Evolutionary conservation across 2,113 vertebrate species (phyloP).

Genomic region (Calidris pugnax): DNA sequence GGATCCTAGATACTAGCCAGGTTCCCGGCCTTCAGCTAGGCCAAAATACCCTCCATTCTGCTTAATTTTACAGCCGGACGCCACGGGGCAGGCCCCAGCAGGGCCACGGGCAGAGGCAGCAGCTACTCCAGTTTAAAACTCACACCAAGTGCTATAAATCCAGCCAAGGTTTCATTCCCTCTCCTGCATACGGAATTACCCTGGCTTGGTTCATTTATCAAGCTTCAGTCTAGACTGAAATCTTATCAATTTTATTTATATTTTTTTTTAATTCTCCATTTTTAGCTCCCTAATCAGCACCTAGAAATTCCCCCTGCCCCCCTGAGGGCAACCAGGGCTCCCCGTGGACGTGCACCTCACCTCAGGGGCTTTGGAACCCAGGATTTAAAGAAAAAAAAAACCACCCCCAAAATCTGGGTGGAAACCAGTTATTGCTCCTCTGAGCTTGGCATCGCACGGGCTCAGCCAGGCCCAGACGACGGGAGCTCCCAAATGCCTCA

Average conservation of each 20-base stretch:
- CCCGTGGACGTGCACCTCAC: accelerated
- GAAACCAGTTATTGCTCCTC: neutral
- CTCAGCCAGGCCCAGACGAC: neutral
- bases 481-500: neutral
- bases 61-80: accelerated
- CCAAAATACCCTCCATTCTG: neutral
- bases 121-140: neutral
- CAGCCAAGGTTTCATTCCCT: neutral
- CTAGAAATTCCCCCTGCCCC: neutral
- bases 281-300: neutral
- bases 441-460: accelerated
- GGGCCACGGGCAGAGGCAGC: neutral
- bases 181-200: neutral
- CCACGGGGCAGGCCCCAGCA: neutral
- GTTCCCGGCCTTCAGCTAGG: neutral
- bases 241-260: too few relatives aligned
- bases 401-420: neutral
- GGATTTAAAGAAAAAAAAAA: neutral
- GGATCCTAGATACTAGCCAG: constrained; percentile 29
- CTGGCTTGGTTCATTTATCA: neutral
- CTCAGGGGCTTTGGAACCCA: neutral
- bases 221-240: neutral
- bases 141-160: neutral
- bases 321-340: too few relatives aligned
- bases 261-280: neutral